Evolutionary conservation across 2,113 vertebrate species (phyloP).

Genomic region (Paracanthobrama guichenoti): DNA sequence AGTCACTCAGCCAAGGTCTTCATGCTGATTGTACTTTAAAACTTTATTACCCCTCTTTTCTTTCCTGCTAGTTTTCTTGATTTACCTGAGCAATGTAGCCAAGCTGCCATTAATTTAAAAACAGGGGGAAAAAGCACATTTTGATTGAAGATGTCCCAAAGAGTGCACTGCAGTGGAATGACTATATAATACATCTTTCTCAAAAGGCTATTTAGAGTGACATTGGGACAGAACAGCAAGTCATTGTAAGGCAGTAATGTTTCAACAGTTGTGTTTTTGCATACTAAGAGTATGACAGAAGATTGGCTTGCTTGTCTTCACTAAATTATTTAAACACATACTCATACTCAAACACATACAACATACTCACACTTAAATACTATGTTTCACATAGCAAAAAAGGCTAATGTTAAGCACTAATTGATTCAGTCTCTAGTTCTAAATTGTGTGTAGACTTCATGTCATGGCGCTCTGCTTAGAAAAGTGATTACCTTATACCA

Average conservation of each 20-base stretch:
- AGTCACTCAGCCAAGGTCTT: not conserved
- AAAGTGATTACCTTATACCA: not conserved
- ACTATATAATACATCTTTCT: not conserved
- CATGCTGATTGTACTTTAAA: not conserved
- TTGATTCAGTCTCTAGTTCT: too few relatives aligned
- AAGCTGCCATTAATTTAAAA: not conserved
- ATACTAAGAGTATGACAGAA: not conserved
- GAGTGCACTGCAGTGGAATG: not conserved
- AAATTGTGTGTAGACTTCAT: too few relatives aligned
- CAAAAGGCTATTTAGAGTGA: not conserved
- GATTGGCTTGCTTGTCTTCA: not conserved
- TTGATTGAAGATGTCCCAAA: conserved; percentile 6
- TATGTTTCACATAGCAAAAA: too few relatives aligned
- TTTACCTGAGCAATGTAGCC: not conserved
- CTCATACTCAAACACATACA: too few relatives aligned
- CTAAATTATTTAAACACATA: too few relatives aligned
- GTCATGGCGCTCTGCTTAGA: not conserved
- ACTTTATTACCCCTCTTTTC: not conserved
- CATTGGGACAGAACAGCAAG: not conserved
- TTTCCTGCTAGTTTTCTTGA: not conserved
- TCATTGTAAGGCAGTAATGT: not conserved
- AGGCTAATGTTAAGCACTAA: too few relatives aligned
- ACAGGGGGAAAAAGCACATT: not conserved
- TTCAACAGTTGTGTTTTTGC: not conserved
- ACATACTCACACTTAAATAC: too few relatives aligned